Evolutionary conservation across 1,140 invertebrate genomes (phyloP).

Genomic region (Sitophilus oryzae): DNA sequence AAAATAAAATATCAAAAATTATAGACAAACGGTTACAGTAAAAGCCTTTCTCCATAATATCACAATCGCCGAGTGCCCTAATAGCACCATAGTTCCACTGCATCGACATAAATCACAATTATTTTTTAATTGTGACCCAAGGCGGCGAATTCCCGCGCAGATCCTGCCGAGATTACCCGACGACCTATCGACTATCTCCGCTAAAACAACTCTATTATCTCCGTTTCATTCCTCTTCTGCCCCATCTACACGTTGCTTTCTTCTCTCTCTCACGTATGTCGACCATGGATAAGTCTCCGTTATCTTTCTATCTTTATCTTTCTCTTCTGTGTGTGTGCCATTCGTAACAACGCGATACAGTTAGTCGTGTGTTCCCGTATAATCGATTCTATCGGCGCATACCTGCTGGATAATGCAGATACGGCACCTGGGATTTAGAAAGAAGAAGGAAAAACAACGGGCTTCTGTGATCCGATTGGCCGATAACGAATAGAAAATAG

Average conservation of each 20-base stretch:
- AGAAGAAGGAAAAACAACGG: too few relatives aligned
- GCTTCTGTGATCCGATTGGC: neutral
- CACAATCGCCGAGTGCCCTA: neutral
- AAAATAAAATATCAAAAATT: too few relatives aligned
- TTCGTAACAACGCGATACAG: neutral
- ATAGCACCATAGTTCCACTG: neutral
- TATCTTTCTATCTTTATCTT: too few relatives aligned
- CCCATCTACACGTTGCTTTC: too few relatives aligned
- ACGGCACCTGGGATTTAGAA: neutral
- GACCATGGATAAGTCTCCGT: too few relatives aligned
- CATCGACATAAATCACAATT: neutral
- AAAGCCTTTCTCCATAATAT: neutral
- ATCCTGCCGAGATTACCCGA: neutral
- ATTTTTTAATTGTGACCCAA: neutral
- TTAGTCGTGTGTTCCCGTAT: neutral
- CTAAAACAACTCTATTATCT: neutral
- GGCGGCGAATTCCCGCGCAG: neutral
- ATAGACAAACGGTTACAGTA: neutral
- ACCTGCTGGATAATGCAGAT: neutral
- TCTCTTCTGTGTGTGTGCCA: too few relatives aligned
- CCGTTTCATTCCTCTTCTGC: too few relatives aligned
- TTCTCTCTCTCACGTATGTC: too few relatives aligned
- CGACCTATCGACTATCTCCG: neutral
- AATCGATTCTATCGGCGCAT: neutral
- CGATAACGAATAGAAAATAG: neutral